Conservation (phyloP, 2,888 invertebrate species). For the Amiota mariae region DNA sequence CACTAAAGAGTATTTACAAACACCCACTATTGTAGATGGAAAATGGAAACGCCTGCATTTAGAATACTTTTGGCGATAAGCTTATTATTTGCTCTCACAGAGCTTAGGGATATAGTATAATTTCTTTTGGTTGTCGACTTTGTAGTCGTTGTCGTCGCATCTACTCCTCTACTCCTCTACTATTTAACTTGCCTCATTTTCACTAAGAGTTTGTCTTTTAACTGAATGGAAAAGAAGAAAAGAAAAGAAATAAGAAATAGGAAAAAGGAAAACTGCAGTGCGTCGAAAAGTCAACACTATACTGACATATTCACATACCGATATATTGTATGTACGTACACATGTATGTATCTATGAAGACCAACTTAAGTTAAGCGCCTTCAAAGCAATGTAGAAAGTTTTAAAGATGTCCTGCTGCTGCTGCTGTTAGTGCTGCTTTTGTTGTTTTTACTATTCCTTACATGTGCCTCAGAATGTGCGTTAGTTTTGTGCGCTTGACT, state of each 20-base stretch:
- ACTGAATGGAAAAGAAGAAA: too few species aligned
- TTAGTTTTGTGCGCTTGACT: neutral
- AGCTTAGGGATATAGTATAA: conserved; percentile 18
- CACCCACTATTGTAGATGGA: neutral
- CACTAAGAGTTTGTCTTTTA: conserved; percentile 14
- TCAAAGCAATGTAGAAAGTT: neutral
- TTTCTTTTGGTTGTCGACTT: conserved; percentile 16
- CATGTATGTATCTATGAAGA: conserved; percentile 1
- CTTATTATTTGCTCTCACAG: conserved; percentile 25
- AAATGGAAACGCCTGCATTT: conserved; percentile 17
- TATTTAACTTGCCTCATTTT: too few species aligned
- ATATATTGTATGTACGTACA: conserved; percentile 17
- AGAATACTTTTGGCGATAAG: conserved; percentile 23
- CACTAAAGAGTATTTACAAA: neutral
- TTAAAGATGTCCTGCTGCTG: neutral
- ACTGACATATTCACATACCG: neutral
- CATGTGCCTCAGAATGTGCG: too few species aligned
- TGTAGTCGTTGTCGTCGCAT: conserved; percentile 5
- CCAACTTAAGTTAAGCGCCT: too few species aligned
- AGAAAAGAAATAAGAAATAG: neutral
- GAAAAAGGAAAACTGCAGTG: conserved; percentile 1
- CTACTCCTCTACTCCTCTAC: too few species aligned
- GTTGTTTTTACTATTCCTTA: too few species aligned
- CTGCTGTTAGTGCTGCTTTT: too few species aligned
- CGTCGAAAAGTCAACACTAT: neutral